Base-by-base conservation (phyloP, 1,140 invertebrate species). In the Drosophila asahinai region DNA sequence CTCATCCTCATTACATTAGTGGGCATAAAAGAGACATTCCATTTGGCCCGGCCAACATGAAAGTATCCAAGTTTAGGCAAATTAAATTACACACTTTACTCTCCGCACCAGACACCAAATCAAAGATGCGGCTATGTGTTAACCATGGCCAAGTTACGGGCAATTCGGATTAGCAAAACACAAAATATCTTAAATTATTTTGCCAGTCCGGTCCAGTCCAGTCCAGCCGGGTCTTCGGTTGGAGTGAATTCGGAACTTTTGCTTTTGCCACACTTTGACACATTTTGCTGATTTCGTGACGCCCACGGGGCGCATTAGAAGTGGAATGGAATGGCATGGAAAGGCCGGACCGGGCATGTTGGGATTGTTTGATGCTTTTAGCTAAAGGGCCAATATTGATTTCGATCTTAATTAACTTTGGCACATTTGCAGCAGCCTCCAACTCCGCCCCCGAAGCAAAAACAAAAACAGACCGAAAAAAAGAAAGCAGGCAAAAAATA, bases 331-430 rank as follows among this genome's bases (percentile, higher is more conserved):
- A 65, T 62, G 77, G 62, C 58, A 65, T 45, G 63, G 72, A 60
- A 79, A 48, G 70, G 48, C 71, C 63, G 33, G 40, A 36, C 67
- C 17, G 59, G 54, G 65, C 58, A 55, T 60, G 70, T 67, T 77
- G 77, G 80, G 86, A 79, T 86, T 89, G 86, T 86, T 90, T 91
- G 86, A 86, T 90, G 86, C 86, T 90, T 90, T 90, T 91, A 90
- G 86, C 86, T 91, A 91, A 86, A 90, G 86, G 86, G 82, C 86
- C 86, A 90, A 90, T 90, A 90, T 90, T 90, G 86, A 90, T 90
- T 90, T 90, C 86, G 86, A 90, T 90, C 86, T 90, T 90, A 90
- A 90, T 90, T 90, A 90, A 90, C 86, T 90, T 90, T 90, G 86
- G 86, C 86, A 90, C 86, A 90, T 90, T 90, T 90, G 86, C 78